A percentile compares a stretch with the other conserved stretches of the same genome.
Evolutionary conservation across 2,113 vertebrate genomes (phyloP).

Genomic region (Phrynocephalus versicolor): DNA sequence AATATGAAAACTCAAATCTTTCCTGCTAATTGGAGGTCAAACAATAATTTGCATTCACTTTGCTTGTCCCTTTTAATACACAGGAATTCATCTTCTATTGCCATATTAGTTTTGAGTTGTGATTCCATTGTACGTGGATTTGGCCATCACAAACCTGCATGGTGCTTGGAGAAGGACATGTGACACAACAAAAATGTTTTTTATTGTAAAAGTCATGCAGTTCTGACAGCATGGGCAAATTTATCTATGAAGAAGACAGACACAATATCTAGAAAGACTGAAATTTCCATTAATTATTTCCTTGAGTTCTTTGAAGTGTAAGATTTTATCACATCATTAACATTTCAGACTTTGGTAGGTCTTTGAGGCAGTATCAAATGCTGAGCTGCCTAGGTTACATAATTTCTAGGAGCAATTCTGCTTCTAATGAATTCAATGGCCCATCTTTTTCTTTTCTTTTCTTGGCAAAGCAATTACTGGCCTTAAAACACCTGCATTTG

Average conservation of each 20-base stretch:
- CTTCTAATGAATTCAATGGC: not conserved
- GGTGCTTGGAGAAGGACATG: not conserved
- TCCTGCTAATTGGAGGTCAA: not conserved
- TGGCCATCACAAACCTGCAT: not conserved
- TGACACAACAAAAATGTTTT: not conserved
- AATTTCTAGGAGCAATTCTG: not conserved
- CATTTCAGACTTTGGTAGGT: not conserved
- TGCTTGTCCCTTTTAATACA: not conserved
- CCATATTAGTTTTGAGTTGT: not conserved
- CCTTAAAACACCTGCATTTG: not conserved
- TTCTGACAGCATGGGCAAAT: not conserved
- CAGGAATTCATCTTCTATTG: not conserved
- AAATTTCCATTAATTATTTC: not conserved
- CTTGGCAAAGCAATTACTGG: not conserved
- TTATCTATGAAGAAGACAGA: not conserved
- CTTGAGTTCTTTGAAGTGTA: not conserved
- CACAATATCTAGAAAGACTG: not conserved
- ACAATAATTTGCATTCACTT: not conserved
- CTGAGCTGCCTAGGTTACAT: not conserved
- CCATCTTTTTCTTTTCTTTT: not conserved
- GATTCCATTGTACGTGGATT: not conserved
- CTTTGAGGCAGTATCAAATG: not conserved
- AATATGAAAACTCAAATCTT: not conserved
- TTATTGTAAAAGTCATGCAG: not conserved
- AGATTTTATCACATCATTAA: not conserved